These are phyloP conservation scores for Amphiprion percula DNA, from an alignment of 2,113 vertebrate species.

Conservation along the genomic window DNA sequence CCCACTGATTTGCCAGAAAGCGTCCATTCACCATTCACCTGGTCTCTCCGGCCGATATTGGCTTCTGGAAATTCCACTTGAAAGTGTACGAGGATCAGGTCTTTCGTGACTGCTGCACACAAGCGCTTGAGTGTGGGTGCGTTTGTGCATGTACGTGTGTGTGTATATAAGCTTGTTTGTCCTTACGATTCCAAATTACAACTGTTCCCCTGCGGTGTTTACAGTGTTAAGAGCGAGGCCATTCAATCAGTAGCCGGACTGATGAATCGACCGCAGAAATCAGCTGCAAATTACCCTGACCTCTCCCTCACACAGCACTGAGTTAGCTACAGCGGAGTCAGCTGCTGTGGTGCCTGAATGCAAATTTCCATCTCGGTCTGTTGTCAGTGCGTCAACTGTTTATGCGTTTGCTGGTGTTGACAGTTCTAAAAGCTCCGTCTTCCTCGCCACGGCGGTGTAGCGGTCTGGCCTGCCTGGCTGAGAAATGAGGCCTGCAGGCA, in stretches of 20 bases:
- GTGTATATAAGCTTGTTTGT: conserved; percentile 28
- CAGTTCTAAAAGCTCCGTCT: conserved; percentile 60
- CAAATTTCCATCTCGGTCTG: conserved; percentile 53
- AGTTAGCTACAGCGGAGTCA: conserved; percentile 42
- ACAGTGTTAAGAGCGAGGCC: conserved; percentile 40
- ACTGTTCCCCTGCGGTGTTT: conserved; percentile 33
- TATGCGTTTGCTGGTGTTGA: conserved; percentile 42
- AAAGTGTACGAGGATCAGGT: conserved; percentile 9
- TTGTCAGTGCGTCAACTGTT: conserved; percentile 12
- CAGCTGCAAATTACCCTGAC: conserved; percentile 66
- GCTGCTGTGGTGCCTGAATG: conserved; percentile 50
- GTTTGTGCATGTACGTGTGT: background rate
- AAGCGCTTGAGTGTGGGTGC: background rate
- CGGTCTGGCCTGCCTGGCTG: conserved; percentile 44
- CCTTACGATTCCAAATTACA: conserved; percentile 52
- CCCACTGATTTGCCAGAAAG: conserved; percentile 55
- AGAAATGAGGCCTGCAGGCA: conserved; percentile 57
- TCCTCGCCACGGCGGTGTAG: conserved; percentile 13
- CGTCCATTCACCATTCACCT: conserved; percentile 50
- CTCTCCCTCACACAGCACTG: conserved; percentile 56
- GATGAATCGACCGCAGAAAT: conserved; percentile 69
- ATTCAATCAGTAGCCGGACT: conserved; percentile 63
- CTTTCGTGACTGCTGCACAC: background rate
- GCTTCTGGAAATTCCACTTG: conserved; percentile 21
- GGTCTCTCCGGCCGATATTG: conserved; percentile 45